Base-by-base conservation (phyloP, 2,797 vertebrate species). In the Acanthurus leucopareius region DNA sequence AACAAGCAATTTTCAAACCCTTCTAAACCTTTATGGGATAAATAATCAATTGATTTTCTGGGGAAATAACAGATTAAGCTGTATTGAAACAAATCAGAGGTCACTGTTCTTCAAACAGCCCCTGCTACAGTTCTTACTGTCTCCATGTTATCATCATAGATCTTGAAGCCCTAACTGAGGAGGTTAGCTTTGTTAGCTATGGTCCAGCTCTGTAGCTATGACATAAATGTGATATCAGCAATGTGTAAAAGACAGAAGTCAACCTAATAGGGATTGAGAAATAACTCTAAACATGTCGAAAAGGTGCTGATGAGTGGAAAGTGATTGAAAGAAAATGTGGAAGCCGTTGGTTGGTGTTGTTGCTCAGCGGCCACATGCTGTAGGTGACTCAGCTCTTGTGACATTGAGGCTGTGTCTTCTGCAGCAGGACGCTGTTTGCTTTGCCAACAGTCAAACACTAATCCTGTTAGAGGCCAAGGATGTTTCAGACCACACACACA, bases 401-500 rank as follows among this genome's bases (percentile, higher is more conserved):
- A 88, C 89, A 85, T 86, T 92, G 80, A 90, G 63, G 47, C 72
- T 76, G 67, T 64, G 65, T 79, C 69, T 68, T 80, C 82, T 80
- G 73, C 78, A 32, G 75, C 59, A 44, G 70, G 80, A 77, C 56
- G 22, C 53, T 84, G 86, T 92, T 94, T 95, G 92, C 91, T 95
- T 94, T 94, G 91, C 85, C 90, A 92, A 93, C 91, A 88, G 61
- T 56, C 60, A 58, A 85, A 77, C 81, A 78, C 87, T 93, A 92
- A 94, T 93, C 92, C 89, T 88, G 76, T 92, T 91, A 89, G 80
- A 61, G 73, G 58, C 63, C 60, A 77, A 60, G 63, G 71, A 85
- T 84, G 82, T 86, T 90, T 79, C 68, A 69, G 82, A 84, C 82
- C 87, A 84, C 89, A 89, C 83, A 82, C 72, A 77, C 42, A 82